These are phyloP conservation scores for Eumerus sabulonum DNA, from an alignment of 2,888 invertebrate genomes.

Conservation along the genomic window DNA sequence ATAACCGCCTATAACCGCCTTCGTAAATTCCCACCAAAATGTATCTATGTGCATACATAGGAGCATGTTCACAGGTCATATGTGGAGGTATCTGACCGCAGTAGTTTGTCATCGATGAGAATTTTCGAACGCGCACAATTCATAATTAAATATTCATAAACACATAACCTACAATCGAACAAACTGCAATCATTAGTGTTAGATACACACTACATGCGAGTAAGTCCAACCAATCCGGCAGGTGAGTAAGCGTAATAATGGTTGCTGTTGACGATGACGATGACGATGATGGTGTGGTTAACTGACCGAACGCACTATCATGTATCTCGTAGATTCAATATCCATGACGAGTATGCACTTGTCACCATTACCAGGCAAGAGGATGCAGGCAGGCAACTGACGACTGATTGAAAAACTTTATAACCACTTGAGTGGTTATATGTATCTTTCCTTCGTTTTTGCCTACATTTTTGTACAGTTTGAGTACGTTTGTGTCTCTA, in stretches of 20 bases:
- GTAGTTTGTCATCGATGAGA: constrained; percentile 22
- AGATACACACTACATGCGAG: background rate
- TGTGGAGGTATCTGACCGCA: constrained; percentile 16
- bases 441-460: too few species aligned
- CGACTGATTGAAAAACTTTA: too few species aligned
- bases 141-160: constrained; percentile 26
- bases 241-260: constrained; percentile 4
- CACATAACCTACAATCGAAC: background rate
- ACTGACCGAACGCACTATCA: constrained; percentile 8
- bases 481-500: background rate
- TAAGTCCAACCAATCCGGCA: background rate
- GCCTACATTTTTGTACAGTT: too few species aligned
- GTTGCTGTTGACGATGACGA: too few species aligned
- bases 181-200: constrained; percentile 16
- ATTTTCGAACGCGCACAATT: constrained; percentile 8
- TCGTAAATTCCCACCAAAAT: too few species aligned
- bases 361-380: background rate
- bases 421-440: too few species aligned
- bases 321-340: constrained; percentile 20
- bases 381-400: too few species aligned
- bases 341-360: constrained; percentile 33
- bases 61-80: too few species aligned
- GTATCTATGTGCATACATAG: too few species aligned
- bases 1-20: background rate
- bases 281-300: background rate